Percentiles rank a stretch among this genome's conserved stretches.
phyloP scores from a whole-genome alignment of 2,888 invertebrate genomes.

The Perizoma flavofasciatum region DNA sequence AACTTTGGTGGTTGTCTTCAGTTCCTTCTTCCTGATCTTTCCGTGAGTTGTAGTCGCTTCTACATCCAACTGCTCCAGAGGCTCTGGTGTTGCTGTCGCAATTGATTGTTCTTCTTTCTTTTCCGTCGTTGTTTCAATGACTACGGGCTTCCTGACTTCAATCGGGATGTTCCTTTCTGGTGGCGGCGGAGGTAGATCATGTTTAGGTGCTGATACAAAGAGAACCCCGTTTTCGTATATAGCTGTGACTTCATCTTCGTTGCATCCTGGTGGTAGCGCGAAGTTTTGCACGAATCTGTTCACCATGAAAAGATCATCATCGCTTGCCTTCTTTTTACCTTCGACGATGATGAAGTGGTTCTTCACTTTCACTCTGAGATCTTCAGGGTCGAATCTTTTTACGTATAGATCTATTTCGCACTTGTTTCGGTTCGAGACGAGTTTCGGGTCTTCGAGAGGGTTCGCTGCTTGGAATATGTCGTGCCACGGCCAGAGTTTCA shows the following conservation, averaged over 20 bases:
- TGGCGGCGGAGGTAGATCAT: constrained; percentile 69
- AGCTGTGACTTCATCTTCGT: constrained; percentile 71
- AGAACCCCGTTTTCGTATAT: constrained; percentile 66
- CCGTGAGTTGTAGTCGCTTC: constrained; percentile 72
- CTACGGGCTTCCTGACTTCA: constrained; percentile 53
- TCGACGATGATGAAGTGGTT: constrained; percentile 70
- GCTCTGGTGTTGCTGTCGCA: constrained; percentile 38
- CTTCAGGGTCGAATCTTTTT: constrained; percentile 69
- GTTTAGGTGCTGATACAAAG: constrained; percentile 67
- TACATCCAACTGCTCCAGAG: constrained; percentile 60
- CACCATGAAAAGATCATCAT: constrained; percentile 61
- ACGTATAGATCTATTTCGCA: constrained; percentile 68
- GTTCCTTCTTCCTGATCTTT: constrained; percentile 77
- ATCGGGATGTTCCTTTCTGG: constrained; percentile 73
- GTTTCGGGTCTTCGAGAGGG: constrained; percentile 66
- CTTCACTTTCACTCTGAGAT: constrained; percentile 71
- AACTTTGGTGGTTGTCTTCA: constrained; percentile 66
- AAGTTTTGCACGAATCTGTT: constrained; percentile 76
- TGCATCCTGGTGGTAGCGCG: constrained; percentile 66
- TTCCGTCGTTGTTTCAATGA: constrained; percentile 45
- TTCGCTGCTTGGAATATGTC: constrained; percentile 68
- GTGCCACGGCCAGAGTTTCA: constrained; percentile 72
- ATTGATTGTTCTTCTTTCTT: constrained; percentile 43
- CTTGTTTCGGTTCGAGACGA: constrained; percentile 63
- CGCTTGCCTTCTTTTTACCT: constrained; percentile 63